These are phyloP conservation scores for Amblyopsis rosae DNA, from an alignment of 2,113 vertebrate genomes.

Conservation along the genomic window DNA sequence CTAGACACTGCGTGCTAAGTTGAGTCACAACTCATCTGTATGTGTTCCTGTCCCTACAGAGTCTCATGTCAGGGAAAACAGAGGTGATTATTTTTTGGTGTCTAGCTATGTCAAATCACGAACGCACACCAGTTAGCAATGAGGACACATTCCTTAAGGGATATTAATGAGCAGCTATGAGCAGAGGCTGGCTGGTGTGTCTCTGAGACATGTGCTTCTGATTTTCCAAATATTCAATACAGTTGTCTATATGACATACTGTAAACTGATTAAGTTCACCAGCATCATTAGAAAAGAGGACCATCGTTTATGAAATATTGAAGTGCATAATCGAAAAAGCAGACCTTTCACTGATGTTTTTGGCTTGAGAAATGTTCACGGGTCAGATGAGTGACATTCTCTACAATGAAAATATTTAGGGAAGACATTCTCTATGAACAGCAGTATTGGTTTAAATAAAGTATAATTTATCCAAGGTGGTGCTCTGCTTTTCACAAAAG, in stretches of 20 bases:
- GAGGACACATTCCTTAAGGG: conserved; percentile 23
- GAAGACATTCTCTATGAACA: background rate
- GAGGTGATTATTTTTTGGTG: conserved; percentile 47
- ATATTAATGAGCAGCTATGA: conserved; percentile 45
- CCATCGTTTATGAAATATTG: background rate
- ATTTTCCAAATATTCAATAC: too few relatives aligned
- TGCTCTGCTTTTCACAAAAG: background rate
- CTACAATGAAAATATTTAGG: too few relatives aligned
- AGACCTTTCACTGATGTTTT: background rate
- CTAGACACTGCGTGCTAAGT: conserved; percentile 46
- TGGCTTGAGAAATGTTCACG: too few relatives aligned
- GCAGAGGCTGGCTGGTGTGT: conserved; percentile 8
- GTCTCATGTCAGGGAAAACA: conserved; percentile 63
- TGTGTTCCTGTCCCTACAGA: conserved; percentile 57
- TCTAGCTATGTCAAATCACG: conserved; percentile 55
- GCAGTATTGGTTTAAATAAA: background rate
- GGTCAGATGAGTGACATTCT: too few relatives aligned
- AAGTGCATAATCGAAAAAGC: background rate
- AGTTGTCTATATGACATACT: too few relatives aligned
- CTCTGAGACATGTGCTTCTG: background rate
- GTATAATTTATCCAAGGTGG: background rate
- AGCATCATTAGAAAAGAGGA: conserved; percentile 6
- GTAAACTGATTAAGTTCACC: background rate
- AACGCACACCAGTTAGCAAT: conserved; percentile 23
- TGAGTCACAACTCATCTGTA: conserved; percentile 64